Evolutionary conservation across 2,797 vertebrate species (phyloP).

Genomic region (Petrocephalus schoutedeni): DNA sequence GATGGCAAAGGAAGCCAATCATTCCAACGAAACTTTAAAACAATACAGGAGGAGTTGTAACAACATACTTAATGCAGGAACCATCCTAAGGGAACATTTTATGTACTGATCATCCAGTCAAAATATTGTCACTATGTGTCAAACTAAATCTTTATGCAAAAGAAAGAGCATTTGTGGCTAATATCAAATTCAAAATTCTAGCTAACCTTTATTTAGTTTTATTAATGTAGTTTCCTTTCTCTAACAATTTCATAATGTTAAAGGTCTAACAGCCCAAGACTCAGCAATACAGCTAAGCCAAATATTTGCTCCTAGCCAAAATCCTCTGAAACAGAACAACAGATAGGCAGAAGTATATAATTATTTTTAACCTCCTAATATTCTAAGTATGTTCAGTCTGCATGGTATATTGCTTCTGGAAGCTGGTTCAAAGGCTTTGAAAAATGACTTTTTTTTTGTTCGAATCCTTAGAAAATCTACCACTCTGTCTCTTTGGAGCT

Average conservation of each 20-base stretch:
- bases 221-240: neutral
- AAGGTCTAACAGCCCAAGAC: neutral
- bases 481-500: slow-evolving; percentile 27
- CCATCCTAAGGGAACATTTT: neutral
- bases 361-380: neutral
- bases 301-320: neutral
- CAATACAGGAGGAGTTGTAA: neutral
- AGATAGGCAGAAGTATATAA: neutral
- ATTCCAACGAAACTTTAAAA: neutral
- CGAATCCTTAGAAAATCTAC: neutral
- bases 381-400: neutral
- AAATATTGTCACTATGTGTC: neutral
- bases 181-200: neutral
- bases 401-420: neutral
- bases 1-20: neutral
- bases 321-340: neutral
- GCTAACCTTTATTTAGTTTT: neutral
- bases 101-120: neutral
- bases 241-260: neutral
- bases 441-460: neutral
- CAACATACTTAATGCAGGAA: neutral
- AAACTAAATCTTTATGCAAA: neutral
- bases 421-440: slow-evolving; percentile 5
- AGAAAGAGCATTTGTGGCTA: neutral
- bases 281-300: neutral